Base-by-base conservation (phyloP, 2,888 invertebrate species). In the Matsumyia berberina region DNA sequence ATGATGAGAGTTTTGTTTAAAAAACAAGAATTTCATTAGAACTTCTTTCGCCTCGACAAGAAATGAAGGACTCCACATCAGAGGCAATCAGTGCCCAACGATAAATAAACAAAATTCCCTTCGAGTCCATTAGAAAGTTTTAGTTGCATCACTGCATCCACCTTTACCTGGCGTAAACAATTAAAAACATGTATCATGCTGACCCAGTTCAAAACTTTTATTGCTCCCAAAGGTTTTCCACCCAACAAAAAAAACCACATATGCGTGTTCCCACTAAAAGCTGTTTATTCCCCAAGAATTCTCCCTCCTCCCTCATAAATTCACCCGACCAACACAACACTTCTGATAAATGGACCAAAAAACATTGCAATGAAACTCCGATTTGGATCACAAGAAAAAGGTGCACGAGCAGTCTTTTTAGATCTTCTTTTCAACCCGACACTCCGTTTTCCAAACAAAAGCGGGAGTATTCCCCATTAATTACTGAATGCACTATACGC, bases 291-390 rank as follows among this genome's bases (percentile, higher is more conserved):
- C 2, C 12, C 8, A 46, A 3, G 0, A 11, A 44, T n/a, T 9
- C 2, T 46, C 8, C 64, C 0, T n/a, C 19, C 24, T 24, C 37
- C 0, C 9, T 7, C 46, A 66, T 37, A 29, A 44, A 58, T 39
- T 44, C 11, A 35, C 11, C 39, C 29, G 29, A 1, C 69, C 49
- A 24, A 46, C 58, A 17, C 33, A 69, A 15, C 60, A 74, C 80
- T 74, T 74, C 49, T 69, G 12, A 69, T 69, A 55, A 69, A 81
- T 74, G 80, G 39, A 67, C 55, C 46, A 67, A 55, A 55, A 67
- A 80, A 69, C 67, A 81, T 44, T 55, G 66, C 17, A 19, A 53
- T 31, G 12, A 19, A 55, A 46, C 46, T 46, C 35, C 35, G 24
- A 69, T 60, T 67, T 29, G 12, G 46, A 60, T 57, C 72, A 39